These are phyloP conservation scores for Mus spretus DNA, from an alignment of 2,797 vertebrate species.

Conservation along the genomic window DNA sequence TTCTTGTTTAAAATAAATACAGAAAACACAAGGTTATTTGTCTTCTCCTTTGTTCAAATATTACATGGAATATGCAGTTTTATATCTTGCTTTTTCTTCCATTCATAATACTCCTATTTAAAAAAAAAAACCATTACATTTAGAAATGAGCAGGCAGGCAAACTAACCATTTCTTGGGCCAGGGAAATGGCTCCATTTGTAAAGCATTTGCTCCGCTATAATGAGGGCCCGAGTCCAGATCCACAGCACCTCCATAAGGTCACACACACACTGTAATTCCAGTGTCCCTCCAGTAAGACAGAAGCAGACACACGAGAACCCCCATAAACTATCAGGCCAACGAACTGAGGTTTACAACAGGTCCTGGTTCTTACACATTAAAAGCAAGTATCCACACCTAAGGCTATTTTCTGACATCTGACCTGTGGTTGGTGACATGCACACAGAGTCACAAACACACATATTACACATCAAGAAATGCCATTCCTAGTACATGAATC, in stretches of 20 bases:
- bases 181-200: neutral
- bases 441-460: neutral
- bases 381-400: neutral
- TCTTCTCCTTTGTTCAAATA: neutral
- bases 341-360: neutral
- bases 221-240: neutral
- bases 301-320: neutral
- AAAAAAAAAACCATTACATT: neutral
- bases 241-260: neutral
- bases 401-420: neutral
- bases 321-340: too few relatives aligned
- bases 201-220: neutral
- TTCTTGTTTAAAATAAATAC: slow-evolving; percentile 43
- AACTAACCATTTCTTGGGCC: neutral
- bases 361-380: neutral
- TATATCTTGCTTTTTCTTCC: slow-evolving; percentile 1
- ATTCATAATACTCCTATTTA: slow-evolving; percentile 19
- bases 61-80: neutral
- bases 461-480: neutral
- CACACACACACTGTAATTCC: neutral
- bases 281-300: neutral
- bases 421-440: neutral
- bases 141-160: neutral
- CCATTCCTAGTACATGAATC: neutral
- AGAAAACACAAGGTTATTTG: slow-evolving; percentile 8